Conservation (phyloP, 2,797 vertebrate genomes). For the Semaprochilodus insignis region DNA sequence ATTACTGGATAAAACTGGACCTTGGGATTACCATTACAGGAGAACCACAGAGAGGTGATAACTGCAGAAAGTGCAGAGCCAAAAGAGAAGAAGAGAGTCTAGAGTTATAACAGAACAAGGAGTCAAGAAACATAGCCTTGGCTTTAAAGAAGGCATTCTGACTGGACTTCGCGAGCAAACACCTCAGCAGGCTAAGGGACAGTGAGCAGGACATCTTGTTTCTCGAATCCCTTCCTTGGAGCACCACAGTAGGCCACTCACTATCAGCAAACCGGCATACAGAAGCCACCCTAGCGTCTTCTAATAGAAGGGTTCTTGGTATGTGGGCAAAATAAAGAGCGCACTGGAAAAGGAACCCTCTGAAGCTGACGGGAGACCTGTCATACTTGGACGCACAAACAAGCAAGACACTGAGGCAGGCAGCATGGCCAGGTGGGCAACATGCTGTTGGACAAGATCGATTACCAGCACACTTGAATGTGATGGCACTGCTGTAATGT, state of each 20-base stretch:
- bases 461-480: background rate
- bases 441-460: background rate
- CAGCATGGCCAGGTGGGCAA: background rate
- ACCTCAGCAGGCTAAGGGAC: background rate
- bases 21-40: too few relatives aligned
- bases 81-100: too few relatives aligned
- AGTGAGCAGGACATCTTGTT: background rate
- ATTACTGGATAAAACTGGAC: too few relatives aligned
- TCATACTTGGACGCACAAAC: background rate
- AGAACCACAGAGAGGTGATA: too few relatives aligned
- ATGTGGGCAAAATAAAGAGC: background rate
- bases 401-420: background rate
- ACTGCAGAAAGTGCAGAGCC: too few relatives aligned
- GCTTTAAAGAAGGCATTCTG: background rate
- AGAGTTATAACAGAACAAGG: background rate
- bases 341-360: background rate
- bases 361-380: background rate
- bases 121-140: background rate
- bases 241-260: background rate
- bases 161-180: background rate
- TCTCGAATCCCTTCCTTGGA: background rate
- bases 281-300: background rate
- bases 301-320: background rate
- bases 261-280: background rate
- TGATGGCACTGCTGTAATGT: background rate